Evolutionary conservation across 1,140 invertebrate species (phyloP).

Genomic region (Eumeta japonica): DNA sequence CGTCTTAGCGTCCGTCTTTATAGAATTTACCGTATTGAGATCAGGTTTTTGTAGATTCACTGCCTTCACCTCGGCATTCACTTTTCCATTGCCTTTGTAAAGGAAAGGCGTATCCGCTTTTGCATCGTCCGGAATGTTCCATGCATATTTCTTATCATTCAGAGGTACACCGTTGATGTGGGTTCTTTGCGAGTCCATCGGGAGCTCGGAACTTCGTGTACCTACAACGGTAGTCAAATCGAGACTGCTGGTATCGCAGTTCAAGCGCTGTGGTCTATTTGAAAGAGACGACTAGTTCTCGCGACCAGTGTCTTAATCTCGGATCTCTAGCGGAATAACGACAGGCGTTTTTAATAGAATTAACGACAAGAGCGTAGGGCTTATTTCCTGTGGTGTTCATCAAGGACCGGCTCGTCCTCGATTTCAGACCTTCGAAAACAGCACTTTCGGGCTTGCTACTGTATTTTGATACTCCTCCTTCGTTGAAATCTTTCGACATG

Average conservation of each 20-base stretch:
- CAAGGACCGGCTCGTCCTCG: constrained; percentile 55
- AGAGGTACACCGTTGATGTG: constrained; percentile 44
- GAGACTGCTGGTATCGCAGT: background rate
- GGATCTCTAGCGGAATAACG: constrained; percentile 51
- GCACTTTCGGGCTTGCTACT: constrained; percentile 34
- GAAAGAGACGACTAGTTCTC: constrained; percentile 38
- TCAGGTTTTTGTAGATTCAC: constrained; percentile 20
- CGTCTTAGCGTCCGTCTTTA: constrained; percentile 27
- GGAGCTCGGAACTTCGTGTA: constrained; percentile 8
- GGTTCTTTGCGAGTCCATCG: constrained; percentile 46
- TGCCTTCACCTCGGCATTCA: background rate
- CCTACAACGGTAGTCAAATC: background rate
- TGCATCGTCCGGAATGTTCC: constrained; percentile 48
- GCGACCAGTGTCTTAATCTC: constrained; percentile 50
- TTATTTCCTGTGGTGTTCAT: constrained; percentile 51
- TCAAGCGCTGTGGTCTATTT: constrained; percentile 24
- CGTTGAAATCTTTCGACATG: background rate
- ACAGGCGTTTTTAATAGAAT: constrained; percentile 44
- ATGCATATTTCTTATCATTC: constrained; percentile 41
- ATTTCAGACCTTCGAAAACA: constrained; percentile 42
- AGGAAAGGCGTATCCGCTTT: constrained; percentile 42
- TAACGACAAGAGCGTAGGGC: constrained; percentile 47
- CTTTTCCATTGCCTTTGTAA: constrained; percentile 11
- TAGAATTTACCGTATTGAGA: constrained; percentile 42
- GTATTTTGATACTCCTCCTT: background rate